Conservation (phyloP, 2,113 vertebrate genomes). For the Pelmatolapia mariae region DNA sequence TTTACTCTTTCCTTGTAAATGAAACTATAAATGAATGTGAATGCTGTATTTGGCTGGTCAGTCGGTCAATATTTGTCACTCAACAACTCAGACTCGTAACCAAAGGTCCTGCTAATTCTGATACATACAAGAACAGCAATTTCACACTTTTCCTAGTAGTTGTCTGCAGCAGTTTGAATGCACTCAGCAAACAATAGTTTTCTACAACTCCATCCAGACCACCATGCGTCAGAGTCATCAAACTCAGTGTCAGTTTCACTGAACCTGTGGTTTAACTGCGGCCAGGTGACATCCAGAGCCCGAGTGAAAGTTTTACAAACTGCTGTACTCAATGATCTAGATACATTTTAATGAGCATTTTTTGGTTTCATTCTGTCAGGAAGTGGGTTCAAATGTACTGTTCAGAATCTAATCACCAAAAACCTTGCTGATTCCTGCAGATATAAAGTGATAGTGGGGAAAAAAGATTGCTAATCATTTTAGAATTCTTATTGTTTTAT, state of each 20-base stretch:
- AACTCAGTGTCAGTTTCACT: neutral
- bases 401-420: neutral
- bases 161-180: neutral
- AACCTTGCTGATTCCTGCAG: neutral
- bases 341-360: neutral
- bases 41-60: neutral
- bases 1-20: neutral
- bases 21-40: neutral
- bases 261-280: neutral
- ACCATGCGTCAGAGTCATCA: neutral
- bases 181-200: neutral
- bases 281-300: neutral
- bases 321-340: neutral
- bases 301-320: neutral
- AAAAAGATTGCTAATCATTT: neutral
- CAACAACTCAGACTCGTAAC: neutral
- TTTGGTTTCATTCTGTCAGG: neutral
- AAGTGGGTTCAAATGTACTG: neutral
- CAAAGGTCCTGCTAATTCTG: neutral
- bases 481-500: neutral
- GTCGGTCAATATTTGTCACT: neutral
- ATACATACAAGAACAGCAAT: neutral
- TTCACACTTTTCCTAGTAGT: neutral
- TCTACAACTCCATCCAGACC: neutral
- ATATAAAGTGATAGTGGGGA: accelerated